These are phyloP conservation scores for Rhinolophus sinicus DNA, from an alignment of 2,113 vertebrate species.

Conservation along the genomic window DNA sequence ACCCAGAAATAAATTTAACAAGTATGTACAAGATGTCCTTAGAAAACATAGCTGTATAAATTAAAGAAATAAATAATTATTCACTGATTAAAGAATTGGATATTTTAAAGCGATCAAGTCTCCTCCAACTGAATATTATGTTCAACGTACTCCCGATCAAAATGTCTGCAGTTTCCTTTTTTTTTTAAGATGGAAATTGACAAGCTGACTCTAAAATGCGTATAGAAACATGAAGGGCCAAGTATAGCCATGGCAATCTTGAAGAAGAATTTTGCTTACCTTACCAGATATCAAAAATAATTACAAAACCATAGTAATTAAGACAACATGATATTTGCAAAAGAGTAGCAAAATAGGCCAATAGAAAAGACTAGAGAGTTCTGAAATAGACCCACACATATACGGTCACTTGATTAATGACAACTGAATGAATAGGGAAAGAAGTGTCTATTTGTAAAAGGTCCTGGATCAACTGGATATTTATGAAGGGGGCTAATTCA, in stretches of 20 bases:
- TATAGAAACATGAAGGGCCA: neutral
- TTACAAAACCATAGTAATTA: neutral
- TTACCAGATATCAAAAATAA: constrained; percentile 17
- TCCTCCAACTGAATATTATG: neutral
- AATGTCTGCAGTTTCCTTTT: neutral
- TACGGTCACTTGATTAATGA: neutral
- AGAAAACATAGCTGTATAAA: neutral
- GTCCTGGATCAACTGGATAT: neutral
- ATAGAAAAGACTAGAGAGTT: neutral
- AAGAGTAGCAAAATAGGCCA: neutral
- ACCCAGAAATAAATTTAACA: neutral
- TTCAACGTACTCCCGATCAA: neutral
- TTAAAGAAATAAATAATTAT: constrained; percentile 35
- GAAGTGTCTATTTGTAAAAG: neutral
- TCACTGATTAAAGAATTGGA: neutral
- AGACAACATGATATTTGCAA: neutral
- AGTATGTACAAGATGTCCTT: neutral
- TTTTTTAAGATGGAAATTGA: neutral
- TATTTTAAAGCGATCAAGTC: neutral
- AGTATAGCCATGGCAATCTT: neutral
- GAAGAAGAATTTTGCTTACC: neutral
- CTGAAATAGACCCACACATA: neutral
- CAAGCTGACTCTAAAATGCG: neutral
- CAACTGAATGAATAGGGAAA: neutral
- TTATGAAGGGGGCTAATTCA: neutral